These are phyloP conservation scores for Rhinichthys klamathensis DNA, from an alignment of 2,113 vertebrate species.

Conservation along the genomic window DNA sequence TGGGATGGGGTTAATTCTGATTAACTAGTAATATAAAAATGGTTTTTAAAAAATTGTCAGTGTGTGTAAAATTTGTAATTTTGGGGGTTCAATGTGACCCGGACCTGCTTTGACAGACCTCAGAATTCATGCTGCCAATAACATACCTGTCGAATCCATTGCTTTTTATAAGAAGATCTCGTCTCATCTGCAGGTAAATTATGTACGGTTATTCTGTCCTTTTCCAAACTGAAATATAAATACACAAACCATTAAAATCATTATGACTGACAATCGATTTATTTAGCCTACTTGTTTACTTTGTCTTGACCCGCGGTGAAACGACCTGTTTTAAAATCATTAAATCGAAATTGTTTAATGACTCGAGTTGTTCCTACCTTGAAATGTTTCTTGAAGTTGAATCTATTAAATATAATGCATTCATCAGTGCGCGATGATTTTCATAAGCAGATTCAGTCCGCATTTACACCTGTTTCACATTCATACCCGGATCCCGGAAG, in stretches of 20 bases:
- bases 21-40: neutral
- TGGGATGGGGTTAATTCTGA: neutral
- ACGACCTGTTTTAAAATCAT: neutral
- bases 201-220: neutral
- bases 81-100: neutral
- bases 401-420: neutral
- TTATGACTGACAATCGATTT: neutral
- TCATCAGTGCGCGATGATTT: neutral
- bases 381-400: neutral
- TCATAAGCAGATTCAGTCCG: neutral
- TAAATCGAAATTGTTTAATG: neutral
- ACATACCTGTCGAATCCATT: constrained; percentile 48
- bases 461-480: neutral
- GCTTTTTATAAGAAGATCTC: neutral
- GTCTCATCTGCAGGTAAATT: neutral
- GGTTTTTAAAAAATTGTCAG: no score
- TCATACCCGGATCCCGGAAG: constrained; percentile 39
- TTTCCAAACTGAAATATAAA: neutral
- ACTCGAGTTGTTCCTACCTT: neutral
- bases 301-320: neutral
- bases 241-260: neutral
- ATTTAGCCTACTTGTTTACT: neutral
- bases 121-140: no score
- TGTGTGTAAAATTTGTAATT: neutral
- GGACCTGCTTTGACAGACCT: neutral